These are phyloP conservation scores for Melinopterus prodromus DNA, from an alignment of 2,888 invertebrate species.

Conservation along the genomic window DNA sequence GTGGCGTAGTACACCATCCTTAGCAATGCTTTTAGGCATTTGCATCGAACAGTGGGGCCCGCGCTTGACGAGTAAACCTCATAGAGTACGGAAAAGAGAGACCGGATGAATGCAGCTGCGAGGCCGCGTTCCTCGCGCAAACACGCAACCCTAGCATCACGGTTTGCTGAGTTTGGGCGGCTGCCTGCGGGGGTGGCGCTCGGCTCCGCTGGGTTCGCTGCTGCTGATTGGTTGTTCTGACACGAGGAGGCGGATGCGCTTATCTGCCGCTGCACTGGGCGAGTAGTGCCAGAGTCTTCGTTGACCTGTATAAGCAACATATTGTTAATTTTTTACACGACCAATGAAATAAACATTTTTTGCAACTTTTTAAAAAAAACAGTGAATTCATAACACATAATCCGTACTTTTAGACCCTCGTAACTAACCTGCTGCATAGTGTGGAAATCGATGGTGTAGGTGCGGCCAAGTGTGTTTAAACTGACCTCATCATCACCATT, in stretches of 20 bases:
- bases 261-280: conserved; percentile 86
- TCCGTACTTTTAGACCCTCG: too few relatives aligned
- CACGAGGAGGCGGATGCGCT: conserved; percentile 67
- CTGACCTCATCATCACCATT: conserved; percentile 93
- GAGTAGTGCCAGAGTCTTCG: conserved; percentile 94
- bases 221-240: conserved; percentile 39
- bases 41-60: conserved; percentile 96
- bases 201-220: conserved; percentile 43
- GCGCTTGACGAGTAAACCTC: conserved; percentile 99
- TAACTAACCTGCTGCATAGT: conserved; percentile 76
- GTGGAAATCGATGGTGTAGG: conserved; percentile 95
- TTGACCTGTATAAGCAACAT: conserved; percentile 68
- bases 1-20: conserved; percentile 97
- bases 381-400: too few relatives aligned
- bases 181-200: conserved; percentile 39
- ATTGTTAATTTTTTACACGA: background rate
- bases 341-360: background rate
- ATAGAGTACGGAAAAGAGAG: conserved; percentile 93
- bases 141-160: conserved; percentile 75
- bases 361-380: too few relatives aligned
- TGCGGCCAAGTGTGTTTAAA: conserved; percentile 88
- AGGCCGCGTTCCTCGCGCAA: conserved; percentile 75
- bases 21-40: conserved; percentile 93
- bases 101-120: conserved; percentile 72
- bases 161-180: conserved; percentile 54